A percentile compares a stretch with the other conserved stretches of the same genome.
phyloP scores from a whole-genome alignment of 2,797 vertebrate genomes.

The Centroberyx gerrardi region DNA sequence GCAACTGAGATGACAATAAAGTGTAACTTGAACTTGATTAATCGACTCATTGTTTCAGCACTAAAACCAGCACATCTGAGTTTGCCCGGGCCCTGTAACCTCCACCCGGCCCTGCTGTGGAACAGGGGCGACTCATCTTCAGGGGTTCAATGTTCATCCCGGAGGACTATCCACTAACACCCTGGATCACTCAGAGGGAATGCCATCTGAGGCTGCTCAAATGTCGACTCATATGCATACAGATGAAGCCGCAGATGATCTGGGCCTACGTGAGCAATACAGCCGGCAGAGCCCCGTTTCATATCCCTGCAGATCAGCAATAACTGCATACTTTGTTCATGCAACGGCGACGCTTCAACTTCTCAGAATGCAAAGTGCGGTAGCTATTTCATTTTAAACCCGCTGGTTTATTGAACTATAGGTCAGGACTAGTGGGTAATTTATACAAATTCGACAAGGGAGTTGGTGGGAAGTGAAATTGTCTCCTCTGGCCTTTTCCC shows the following conservation, averaged over 20 bases:
- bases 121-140: constrained; percentile 33
- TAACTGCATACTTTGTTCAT: constrained; percentile 12
- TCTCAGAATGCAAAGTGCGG: background rate
- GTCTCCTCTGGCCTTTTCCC: background rate
- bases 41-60: too few species aligned
- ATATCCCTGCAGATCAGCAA: constrained; percentile 39
- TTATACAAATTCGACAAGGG: background rate
- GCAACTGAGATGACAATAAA: too few species aligned
- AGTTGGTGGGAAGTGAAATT: background rate
- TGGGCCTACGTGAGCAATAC: constrained; percentile 13
- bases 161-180: constrained; percentile 13
- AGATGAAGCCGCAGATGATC: constrained; percentile 55
- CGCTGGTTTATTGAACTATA: background rate
- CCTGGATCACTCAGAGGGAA: constrained; percentile 37
- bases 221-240: constrained; percentile 43
- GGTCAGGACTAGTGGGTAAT: background rate
- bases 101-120: background rate
- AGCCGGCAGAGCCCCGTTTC: constrained; percentile 19
- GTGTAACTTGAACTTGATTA: too few species aligned
- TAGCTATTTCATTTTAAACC: background rate
- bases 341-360: background rate
- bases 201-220: constrained; percentile 35
- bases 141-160: background rate
- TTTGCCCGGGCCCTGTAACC: background rate
- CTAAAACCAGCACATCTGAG: too few species aligned